A percentile compares a stretch with the other conserved stretches of the same genome.
phyloP scores from a whole-genome alignment of 2,888 invertebrate species.

The Boloria selene region DNA sequence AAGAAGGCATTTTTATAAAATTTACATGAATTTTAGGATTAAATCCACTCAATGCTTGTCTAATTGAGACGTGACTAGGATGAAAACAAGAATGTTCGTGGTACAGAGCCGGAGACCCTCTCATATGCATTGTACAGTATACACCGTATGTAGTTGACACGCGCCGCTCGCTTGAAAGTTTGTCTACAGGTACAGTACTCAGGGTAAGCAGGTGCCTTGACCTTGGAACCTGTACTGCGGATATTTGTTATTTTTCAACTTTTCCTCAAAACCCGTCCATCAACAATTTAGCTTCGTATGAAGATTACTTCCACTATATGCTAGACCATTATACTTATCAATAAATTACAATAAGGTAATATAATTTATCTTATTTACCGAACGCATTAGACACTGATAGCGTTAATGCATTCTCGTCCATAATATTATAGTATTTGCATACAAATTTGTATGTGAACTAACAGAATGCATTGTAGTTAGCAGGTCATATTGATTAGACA shows the following conservation, averaged over 20 bases:
- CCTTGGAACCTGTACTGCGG: slow-evolving; percentile 70
- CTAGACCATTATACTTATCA: too few species aligned
- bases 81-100: not conserved
- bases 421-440: slow-evolving; percentile 7
- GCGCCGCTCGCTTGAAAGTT: slow-evolving; percentile 65
- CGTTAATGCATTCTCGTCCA: not conserved
- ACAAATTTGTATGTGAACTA: slow-evolving; percentile 25
- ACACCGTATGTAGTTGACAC: slow-evolving; percentile 45
- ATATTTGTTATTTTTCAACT: slow-evolving; percentile 66
- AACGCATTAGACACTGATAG: too few species aligned
- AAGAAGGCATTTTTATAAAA: not conserved
- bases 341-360: too few species aligned
- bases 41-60: too few species aligned
- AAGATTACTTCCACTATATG: slow-evolving; percentile 4
- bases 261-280: slow-evolving; percentile 60
- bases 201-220: slow-evolving; percentile 71
- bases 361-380: too few species aligned
- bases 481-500: slow-evolving; percentile 45
- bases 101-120: not conserved
- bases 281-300: slow-evolving; percentile 8
- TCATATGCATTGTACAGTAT: slow-evolving; percentile 14
- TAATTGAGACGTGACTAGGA: too few species aligned
- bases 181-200: slow-evolving; percentile 60
- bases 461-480: slow-evolving; percentile 38
- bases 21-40: not conserved